Evolutionary conservation across 1,140 invertebrate species (phyloP).

Genomic region (Dendrolimus kikuchii): DNA sequence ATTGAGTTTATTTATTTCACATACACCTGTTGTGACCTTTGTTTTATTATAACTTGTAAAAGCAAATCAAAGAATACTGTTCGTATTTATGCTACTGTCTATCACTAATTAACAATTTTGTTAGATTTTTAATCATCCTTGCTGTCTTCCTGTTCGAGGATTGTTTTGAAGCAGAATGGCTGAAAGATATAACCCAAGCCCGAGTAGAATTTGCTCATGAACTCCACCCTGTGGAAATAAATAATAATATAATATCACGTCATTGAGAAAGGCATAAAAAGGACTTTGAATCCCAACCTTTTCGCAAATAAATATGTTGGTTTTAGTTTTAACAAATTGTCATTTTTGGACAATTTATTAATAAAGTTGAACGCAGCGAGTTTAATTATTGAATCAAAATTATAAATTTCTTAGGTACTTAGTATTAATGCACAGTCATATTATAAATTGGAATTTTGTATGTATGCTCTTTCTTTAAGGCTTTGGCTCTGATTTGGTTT

Average conservation of each 20-base stretch:
- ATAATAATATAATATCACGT: constrained; percentile 9
- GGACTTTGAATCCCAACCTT: neutral
- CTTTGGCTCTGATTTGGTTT: too few relatives aligned
- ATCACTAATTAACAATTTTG: constrained; percentile 13
- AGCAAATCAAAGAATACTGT: constrained; percentile 36
- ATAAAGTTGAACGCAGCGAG: too few relatives aligned
- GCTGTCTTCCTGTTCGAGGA: constrained; percentile 75
- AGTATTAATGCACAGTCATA: too few relatives aligned
- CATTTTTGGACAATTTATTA: too few relatives aligned
- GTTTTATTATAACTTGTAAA: neutral
- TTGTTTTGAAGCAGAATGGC: constrained; percentile 94
- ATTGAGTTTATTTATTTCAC: constrained; percentile 8
- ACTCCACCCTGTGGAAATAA: constrained; percentile 76
- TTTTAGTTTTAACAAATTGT: too few relatives aligned
- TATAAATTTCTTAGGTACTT: too few relatives aligned
- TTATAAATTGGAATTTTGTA: too few relatives aligned
- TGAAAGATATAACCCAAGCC: constrained; percentile 92
- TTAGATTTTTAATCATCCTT: constrained; percentile 37
- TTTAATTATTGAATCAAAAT: too few relatives aligned
- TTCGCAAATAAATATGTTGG: too few relatives aligned
- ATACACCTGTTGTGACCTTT: constrained; percentile 6
- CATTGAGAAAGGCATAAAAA: neutral
- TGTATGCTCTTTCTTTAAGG: too few relatives aligned
- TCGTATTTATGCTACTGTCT: constrained; percentile 30
- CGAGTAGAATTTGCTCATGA: constrained; percentile 95